A percentile compares a stretch with the other conserved stretches of the same genome.
Conservation (phyloP, 2,113 vertebrate genomes). For the Dromaius novaehollandiae region DNA sequence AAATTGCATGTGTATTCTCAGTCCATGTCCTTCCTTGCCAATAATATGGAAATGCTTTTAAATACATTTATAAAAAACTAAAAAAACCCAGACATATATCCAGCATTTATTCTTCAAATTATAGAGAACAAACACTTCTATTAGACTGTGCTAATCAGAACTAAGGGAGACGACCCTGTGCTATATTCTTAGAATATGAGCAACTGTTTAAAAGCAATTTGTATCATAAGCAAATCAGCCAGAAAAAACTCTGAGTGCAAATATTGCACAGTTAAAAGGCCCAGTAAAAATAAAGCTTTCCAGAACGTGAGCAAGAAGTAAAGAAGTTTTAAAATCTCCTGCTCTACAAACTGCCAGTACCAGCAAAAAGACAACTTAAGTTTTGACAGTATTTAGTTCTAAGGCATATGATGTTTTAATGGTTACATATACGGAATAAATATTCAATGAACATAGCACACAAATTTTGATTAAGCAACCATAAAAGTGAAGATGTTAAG, state of each 20-base stretch:
- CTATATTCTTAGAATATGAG: neutral
- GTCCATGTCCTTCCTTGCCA: neutral
- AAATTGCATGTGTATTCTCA: neutral
- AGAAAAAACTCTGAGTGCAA: neutral
- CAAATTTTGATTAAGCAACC: neutral
- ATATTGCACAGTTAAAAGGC: neutral
- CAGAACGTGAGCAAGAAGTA: neutral
- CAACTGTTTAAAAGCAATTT: neutral
- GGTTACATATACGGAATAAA: neutral
- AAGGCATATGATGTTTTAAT: neutral
- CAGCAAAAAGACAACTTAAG: neutral
- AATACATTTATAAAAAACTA: neutral
- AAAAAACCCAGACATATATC: rapidly evolving
- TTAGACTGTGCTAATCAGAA: neutral
- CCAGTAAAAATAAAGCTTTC: neutral
- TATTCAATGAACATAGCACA: neutral
- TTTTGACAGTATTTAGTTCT: neutral
- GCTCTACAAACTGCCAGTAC: neutral
- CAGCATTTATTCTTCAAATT: neutral
- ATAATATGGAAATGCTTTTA: neutral
- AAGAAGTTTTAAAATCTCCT: neutral
- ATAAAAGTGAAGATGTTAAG: neutral
- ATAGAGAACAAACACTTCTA: neutral
- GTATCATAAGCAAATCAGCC: neutral
- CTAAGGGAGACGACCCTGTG: neutral